Evolutionary conservation across 1,140 invertebrate genomes (phyloP), one percentile per base, ranked within the genome.

Genomic region (Brachionus plicatilis): DNA sequence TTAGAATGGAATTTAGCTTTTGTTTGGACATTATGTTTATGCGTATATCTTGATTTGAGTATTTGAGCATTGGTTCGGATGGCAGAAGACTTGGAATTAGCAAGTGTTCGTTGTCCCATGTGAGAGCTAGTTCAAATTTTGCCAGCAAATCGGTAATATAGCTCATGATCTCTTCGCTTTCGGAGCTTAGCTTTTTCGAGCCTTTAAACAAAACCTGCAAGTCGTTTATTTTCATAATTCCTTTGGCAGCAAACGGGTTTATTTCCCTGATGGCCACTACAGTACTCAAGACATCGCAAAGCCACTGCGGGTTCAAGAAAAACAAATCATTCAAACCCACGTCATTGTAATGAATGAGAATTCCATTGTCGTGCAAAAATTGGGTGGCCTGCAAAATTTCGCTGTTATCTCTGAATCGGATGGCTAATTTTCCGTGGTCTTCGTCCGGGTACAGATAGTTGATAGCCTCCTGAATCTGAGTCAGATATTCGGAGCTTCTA

Each of bases 291-390:
- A 98, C 95, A 89, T 99, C 96, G 90, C 96, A 99, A 4, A 99
- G 91, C 97, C 97, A 99, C 88, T 99, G 97, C 0, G 97, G 96
- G 90, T 98, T 95, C 14, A 99, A 90, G 88, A 98, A 98, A 88
- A 95, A 95, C 29, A 97, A 91, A 90, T 99, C 96, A 87, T 95
- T 95, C 0, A 99, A 90, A 0, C 95, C 95, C 1, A 95, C 94
- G 90, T 99, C 97, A 87, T 99, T 96, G 88, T 98, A 99, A 90
- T 99, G 96, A 0, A 99, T 91, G n/a, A 99, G 90, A 27, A 99
- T 94, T 92, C 96, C 97, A 90, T 98, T 99, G 87, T 99, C 97
- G 90, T 99, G 97, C 1, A 99, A 92, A 90, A 99, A 99, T 85
- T 95, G 92, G 0, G 96, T 97, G 0, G 96, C 96, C 89, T 98